Evolutionary conservation across 1,140 invertebrate species (phyloP).

Genomic region (Macrosteles quadrilineatus): DNA sequence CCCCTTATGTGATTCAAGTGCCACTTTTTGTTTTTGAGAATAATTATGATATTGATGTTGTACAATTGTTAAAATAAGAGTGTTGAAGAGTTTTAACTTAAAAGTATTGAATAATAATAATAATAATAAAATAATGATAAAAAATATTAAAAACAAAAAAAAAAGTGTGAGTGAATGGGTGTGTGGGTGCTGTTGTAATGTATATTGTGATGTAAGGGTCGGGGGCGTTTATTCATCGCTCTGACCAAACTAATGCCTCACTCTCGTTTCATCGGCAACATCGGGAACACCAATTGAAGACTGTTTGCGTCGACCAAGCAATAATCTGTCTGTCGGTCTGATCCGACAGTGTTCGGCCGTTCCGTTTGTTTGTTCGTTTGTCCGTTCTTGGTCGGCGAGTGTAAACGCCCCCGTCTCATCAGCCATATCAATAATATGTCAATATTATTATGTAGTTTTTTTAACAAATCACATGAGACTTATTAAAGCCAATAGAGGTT

Average conservation of each 20-base stretch:
- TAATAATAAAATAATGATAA: conserved; percentile 16
- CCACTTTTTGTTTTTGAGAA: conserved; percentile 45
- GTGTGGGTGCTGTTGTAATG: conserved; percentile 18
- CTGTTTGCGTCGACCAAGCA: conserved; percentile 2
- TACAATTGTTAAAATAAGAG: conserved; percentile 33
- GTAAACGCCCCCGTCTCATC: not conserved
- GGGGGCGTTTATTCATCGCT: not conserved
- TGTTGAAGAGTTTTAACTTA: conserved; percentile 30
- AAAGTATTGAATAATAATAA: conserved; percentile 20
- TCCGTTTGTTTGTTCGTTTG: not conserved
- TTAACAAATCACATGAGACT: conserved; percentile 14
- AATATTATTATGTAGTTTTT: conserved; percentile 26
- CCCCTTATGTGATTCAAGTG: conserved; percentile 45
- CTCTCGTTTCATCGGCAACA: not conserved
- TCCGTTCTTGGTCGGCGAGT: not conserved
- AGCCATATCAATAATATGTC: conserved; percentile 30
- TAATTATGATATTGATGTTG: conserved; percentile 41
- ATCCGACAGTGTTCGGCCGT: not conserved
- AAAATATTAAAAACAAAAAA: conserved; percentile 26
- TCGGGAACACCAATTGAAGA: conserved; percentile 13
- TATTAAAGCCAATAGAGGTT: conserved; percentile 20
- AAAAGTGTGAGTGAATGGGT: conserved; percentile 18
- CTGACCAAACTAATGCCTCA: not conserved
- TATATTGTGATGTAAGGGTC: conserved; percentile 21
- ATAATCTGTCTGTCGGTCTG: not conserved